A percentile compares a stretch with the other conserved stretches of the same genome.
Conservation (phyloP, 1,140 invertebrate genomes). For the Euglossa dilemma region DNA sequence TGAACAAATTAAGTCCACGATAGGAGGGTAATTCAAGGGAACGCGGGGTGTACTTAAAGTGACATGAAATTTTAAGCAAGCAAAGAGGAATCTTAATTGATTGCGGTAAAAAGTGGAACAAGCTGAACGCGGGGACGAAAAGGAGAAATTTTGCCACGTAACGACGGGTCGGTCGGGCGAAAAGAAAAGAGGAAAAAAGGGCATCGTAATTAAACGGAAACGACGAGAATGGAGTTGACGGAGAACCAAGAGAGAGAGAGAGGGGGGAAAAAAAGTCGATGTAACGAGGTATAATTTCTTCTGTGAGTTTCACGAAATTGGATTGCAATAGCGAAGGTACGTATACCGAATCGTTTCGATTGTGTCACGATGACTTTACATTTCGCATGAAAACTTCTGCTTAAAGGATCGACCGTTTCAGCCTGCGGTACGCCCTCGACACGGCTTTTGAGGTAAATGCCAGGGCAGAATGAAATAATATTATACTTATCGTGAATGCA, state of each 20-base stretch:
- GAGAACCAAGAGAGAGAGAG: neutral
- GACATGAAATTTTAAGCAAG: neutral
- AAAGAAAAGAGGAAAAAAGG: neutral
- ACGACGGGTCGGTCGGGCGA: neutral
- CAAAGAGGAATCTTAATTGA: constrained; percentile 16
- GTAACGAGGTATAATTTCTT: neutral
- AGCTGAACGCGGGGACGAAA: neutral
- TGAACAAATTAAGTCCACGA: neutral
- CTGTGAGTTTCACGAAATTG: neutral
- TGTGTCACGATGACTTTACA: too few species aligned
- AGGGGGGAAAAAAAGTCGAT: neutral
- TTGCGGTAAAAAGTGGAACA: neutral
- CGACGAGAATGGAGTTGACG: neutral
- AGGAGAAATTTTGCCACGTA: constrained; percentile 2
- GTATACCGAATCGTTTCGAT: neutral
- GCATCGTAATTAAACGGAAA: neutral
- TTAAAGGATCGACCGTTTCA: too few species aligned
- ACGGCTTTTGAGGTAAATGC: neutral
- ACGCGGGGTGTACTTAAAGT: neutral
- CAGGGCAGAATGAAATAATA: neutral
- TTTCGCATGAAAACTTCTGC: too few species aligned
- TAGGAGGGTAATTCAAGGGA: too few species aligned
- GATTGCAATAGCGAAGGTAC: neutral
- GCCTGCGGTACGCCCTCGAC: too few species aligned
- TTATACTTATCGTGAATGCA: neutral